Conservation (phyloP, 2,113 vertebrate genomes). For the Nannospalax galili region DNA sequence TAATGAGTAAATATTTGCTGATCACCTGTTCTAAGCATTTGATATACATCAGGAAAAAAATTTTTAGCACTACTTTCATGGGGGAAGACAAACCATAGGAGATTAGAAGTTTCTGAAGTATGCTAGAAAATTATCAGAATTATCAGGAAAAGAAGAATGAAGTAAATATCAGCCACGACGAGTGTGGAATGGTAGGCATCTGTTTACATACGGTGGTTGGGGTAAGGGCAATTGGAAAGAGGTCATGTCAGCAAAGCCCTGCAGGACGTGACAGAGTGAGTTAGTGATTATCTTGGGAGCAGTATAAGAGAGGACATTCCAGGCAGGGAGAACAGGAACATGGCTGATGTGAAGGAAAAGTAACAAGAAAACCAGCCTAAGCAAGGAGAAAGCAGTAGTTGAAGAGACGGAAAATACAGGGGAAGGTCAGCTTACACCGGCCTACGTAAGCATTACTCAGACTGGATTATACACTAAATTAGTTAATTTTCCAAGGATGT, state of each 20-base stretch:
- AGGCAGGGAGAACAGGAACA: background rate
- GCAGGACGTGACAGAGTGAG: background rate
- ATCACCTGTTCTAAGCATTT: background rate
- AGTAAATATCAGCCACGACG: background rate
- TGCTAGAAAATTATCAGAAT: background rate
- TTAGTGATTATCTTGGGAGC: background rate
- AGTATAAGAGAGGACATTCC: background rate
- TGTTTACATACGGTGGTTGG: background rate
- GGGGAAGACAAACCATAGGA: background rate
- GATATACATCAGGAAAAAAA: background rate
- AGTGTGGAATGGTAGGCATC: background rate
- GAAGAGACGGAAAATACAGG: background rate
- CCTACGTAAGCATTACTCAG: background rate
- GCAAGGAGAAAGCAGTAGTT: background rate
- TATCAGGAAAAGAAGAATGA: background rate
- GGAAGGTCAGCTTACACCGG: background rate
- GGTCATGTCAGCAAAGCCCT: background rate
- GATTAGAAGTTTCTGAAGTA: background rate
- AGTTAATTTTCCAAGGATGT: background rate
- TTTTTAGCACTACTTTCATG: too few relatives aligned
- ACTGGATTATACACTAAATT: conserved; percentile 1
- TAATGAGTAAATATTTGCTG: background rate
- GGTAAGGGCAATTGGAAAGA: background rate
- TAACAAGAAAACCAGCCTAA: background rate
- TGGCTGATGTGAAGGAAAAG: background rate